phyloP scores from a whole-genome alignment of 1,140 invertebrate genomes.

The Philotrypesis tridentata region DNA sequence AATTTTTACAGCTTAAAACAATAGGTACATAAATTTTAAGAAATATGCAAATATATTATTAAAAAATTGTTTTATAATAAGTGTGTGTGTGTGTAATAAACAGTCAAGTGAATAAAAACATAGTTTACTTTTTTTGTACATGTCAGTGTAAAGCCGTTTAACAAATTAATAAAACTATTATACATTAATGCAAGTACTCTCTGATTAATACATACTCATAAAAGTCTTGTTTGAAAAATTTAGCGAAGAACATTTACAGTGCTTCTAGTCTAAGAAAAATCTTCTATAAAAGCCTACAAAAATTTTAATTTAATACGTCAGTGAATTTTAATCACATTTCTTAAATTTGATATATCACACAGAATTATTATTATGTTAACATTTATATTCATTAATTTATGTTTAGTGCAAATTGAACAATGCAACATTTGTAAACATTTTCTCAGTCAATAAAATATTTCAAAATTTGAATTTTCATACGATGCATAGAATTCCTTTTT shows the following conservation, averaged over 20 bases:
- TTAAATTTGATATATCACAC: no score
- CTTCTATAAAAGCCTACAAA: no score
- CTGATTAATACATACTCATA: not conserved
- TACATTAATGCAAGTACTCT: not conserved
- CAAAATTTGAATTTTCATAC: no score
- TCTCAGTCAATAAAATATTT: no score
- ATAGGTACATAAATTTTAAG: slow-evolving; percentile 11
- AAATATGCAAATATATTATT: slow-evolving; percentile 1
- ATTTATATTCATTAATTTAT: no score
- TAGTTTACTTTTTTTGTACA: not conserved
- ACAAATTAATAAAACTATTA: not conserved
- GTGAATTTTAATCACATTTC: no score
- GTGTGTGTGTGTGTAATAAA: slow-evolving; percentile 39
- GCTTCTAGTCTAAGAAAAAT: not conserved
- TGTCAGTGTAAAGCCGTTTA: not conserved
- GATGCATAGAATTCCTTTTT: no score
- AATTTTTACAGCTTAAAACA: slow-evolving; percentile 52
- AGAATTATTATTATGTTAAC: no score
- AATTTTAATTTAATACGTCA: no score
- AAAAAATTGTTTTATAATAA: slow-evolving; percentile 33
- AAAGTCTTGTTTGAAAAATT: not conserved
- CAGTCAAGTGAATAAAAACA: not conserved
- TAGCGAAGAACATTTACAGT: not conserved
- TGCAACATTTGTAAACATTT: no score
- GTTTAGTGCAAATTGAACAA: no score